A percentile compares a stretch with the other conserved stretches of the same genome.
Conservation (phyloP, 2,888 invertebrate species). For the Catocala nupta region DNA sequence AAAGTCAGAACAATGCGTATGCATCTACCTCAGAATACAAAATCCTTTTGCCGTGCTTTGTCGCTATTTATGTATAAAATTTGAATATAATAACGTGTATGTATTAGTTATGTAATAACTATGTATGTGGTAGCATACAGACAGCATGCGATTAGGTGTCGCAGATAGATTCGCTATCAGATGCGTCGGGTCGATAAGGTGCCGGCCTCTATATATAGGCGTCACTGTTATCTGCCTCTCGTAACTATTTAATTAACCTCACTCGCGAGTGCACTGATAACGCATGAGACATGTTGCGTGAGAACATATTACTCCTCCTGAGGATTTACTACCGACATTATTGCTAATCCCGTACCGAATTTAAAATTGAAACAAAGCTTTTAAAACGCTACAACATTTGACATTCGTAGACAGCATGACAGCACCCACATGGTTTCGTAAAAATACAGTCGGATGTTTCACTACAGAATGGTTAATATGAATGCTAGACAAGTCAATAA, state of each 20-base stretch:
- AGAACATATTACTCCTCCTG: slow-evolving; percentile 63
- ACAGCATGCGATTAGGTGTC: slow-evolving; percentile 62
- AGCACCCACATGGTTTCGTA: slow-evolving; percentile 28
- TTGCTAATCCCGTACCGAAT: slow-evolving; percentile 30
- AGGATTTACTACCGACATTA: slow-evolving; percentile 25
- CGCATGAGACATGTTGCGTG: slow-evolving; percentile 70
- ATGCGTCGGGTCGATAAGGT: slow-evolving; percentile 78
- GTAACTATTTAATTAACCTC: slow-evolving; percentile 84
- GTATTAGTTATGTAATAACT: slow-evolving; percentile 23
- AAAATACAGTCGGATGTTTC: slow-evolving; percentile 25
- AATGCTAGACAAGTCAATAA: slow-evolving; percentile 23
- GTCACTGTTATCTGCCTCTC: slow-evolving; percentile 74
- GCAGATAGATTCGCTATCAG: slow-evolving; percentile 73
- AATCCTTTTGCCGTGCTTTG: too few relatives aligned
- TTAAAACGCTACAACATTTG: slow-evolving; percentile 42
- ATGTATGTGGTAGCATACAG: slow-evolving; percentile 34
- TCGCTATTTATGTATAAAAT: slow-evolving; percentile 6
- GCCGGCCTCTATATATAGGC: slow-evolving; percentile 75
- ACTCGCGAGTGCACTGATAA: slow-evolving; percentile 77
- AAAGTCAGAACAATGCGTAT: too few relatives aligned
- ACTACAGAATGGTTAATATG: slow-evolving; percentile 8
- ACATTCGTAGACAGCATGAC: slow-evolving; percentile 35
- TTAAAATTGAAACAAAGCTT: slow-evolving; percentile 46
- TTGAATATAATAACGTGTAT: slow-evolving; percentile 15
- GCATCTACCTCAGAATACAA: too few relatives aligned